Evolutionary conservation across 1,140 invertebrate species (phyloP), one percentile per base, ranked within the genome.

Genomic region (Paraescarpia echinospica): DNA sequence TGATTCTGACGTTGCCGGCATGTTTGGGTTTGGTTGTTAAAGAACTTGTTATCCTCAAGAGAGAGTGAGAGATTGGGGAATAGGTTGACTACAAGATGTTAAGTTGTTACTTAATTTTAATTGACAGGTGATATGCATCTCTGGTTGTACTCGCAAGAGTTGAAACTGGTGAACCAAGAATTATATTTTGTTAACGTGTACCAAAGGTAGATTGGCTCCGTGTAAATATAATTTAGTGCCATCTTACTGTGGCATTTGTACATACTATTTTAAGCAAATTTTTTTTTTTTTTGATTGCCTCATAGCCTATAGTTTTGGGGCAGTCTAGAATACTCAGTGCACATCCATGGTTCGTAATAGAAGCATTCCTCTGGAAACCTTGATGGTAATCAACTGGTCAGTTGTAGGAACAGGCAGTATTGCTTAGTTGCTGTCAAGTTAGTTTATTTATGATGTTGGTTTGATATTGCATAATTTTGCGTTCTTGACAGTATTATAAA

Each of bases 201-300:
- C 22, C 59, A 77, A 77, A 77, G 27, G 59, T 77, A 77, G 59
- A 18, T 77, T 77, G 59, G 14, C 18, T 5, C 14, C 27, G 59
- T 77, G 59, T 77, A 77, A 77, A 77, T 77, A 77, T 77, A 77
- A 77, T 77, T 77, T 77, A 77, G 59, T 27, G 59, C 59, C 59
- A 77, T 77, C 59, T 77, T 77, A 77, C 14, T 77, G 59, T 77
- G 59, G 59, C 59, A 77, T 77, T 77, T 77, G 59, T 77, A 77
- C 59, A 77, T 77, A 51, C 8, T 51, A 77, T 77, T 77, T 77
- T 77, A 77, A 77, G 59, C 59, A 77, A 77, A 77, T 77, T 41
- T 6, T 77, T 18, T 12, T 77, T 77, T 18, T 77, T 12, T 77
- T 77, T 77, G 9, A 77, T 77, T 77, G 59, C 59, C 48, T 51